These are phyloP conservation scores for Ictalurus furcatus DNA, from an alignment of 2,113 vertebrate genomes.

Conservation along the genomic window DNA sequence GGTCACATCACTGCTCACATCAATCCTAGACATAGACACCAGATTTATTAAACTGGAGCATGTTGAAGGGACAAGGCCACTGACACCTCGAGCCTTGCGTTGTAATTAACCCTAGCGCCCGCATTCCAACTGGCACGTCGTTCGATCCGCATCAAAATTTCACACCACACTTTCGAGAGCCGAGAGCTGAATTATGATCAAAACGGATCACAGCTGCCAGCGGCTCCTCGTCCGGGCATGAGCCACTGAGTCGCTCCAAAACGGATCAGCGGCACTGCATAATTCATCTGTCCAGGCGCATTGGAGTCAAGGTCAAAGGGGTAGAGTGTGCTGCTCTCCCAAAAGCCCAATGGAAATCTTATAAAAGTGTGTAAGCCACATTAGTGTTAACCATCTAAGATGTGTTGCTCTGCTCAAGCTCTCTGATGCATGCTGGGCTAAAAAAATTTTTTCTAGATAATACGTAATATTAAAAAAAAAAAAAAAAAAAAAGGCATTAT, in stretches of 20 bases:
- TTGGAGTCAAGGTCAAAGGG: conserved; percentile 1
- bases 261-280: background rate
- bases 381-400: background rate
- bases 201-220: background rate
- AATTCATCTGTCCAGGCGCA: background rate
- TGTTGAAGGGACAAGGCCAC: background rate
- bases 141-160: conserved; percentile 4
- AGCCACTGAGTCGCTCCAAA: conserved; percentile 12
- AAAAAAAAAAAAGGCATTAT: background rate
- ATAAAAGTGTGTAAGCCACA: background rate
- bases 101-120: background rate
- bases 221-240: background rate
- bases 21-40: background rate
- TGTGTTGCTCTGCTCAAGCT: background rate
- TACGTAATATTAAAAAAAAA: background rate
- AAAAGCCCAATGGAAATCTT: background rate
- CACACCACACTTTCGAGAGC: background rate
- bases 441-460: background rate
- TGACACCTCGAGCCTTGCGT: background rate
- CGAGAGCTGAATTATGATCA: conserved; percentile 14
- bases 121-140: background rate
- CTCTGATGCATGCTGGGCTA: background rate
- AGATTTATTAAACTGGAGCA: conserved; percentile 8
- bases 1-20: background rate
- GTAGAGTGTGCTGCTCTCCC: background rate